These are phyloP conservation scores for Uropsilus gracilis DNA, from an alignment of 2,113 vertebrate genomes.

Conservation along the genomic window DNA sequence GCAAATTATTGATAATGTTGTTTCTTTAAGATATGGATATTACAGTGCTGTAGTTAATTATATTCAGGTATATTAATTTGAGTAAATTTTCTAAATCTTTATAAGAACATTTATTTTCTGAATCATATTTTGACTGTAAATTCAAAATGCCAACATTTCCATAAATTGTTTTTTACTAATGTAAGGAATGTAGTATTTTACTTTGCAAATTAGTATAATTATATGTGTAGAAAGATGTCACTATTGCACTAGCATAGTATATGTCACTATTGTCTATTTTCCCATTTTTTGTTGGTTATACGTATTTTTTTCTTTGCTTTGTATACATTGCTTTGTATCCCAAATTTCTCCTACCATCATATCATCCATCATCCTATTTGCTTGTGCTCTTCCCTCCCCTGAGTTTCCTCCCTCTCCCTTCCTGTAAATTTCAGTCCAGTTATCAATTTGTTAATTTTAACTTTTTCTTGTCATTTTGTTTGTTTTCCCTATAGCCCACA, in stretches of 20 bases:
- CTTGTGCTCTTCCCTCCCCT: too few relatives aligned
- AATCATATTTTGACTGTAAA: not conserved
- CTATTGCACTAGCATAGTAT: not conserved
- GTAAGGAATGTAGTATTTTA: not conserved
- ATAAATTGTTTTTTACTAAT: not conserved
- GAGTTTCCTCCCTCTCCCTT: too few relatives aligned
- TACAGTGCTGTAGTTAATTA: not conserved
- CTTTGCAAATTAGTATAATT: not conserved
- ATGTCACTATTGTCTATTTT: not conserved
- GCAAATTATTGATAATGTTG: not conserved
- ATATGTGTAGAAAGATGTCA: not conserved
- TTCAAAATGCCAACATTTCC: not conserved
- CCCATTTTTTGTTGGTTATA: too few relatives aligned
- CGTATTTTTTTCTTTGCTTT: too few relatives aligned
- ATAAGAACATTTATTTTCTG: not conserved
- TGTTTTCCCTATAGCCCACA: too few relatives aligned
- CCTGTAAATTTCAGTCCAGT: too few relatives aligned
- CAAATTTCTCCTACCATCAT: too few relatives aligned
- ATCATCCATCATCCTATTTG: too few relatives aligned
- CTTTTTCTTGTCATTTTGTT: too few relatives aligned
- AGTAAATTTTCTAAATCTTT: not conserved
- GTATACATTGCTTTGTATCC: too few relatives aligned
- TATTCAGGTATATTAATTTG: not conserved
- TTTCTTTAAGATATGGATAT: not conserved
- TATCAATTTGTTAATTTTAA: too few relatives aligned